Evolutionary conservation across 2,113 vertebrate genomes (phyloP), one percentile per base, ranked within the genome.

Genomic region (Oncorhynchus kisutch): DNA sequence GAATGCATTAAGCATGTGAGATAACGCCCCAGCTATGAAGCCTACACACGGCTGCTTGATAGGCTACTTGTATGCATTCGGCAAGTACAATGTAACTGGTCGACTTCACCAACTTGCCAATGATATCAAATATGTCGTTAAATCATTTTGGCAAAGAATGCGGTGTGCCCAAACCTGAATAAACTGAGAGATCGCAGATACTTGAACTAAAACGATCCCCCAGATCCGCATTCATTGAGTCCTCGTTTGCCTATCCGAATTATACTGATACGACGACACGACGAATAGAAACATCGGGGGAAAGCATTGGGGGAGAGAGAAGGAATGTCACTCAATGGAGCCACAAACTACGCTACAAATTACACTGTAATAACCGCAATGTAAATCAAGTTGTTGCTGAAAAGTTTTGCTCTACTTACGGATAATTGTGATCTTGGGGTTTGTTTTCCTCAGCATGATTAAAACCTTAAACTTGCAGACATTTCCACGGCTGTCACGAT

Each of bases 381-480:
- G 4, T 22, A 45, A 68, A 3, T 70, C 20, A 22, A 45, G 54
- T 48, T 5, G 51, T 22, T 18, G 59, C 48, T 34, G 75, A 83
- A 87, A 87, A 86, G 81, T 88, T 88, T 84, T 2, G 60, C 71
- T 62, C 85, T 74, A 91, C 92, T 92, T 83, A 93, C 92, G 77
- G 86, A 83, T 88, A 39, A 84, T 75, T 73, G 64, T 75, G 79
- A 86, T 80, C 82, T 88, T 81, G 45, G 80, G 66, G 75, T 72
- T 54, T 39, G 76, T 82, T 78, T 84, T 78, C 85, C 85, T 89
- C 75, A 80, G 75, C 91, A 88, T 90, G 76, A 73, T 74, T 54
- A 87, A 69, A 87, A 86, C 84, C 78, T 87, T 79, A 79, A 39
- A 86, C 78, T 85, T 75, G 92, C 57, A 86, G 82, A 76, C 78